Conservation (phyloP, 2,888 invertebrate species). For the Oscheius sp. region DNA sequence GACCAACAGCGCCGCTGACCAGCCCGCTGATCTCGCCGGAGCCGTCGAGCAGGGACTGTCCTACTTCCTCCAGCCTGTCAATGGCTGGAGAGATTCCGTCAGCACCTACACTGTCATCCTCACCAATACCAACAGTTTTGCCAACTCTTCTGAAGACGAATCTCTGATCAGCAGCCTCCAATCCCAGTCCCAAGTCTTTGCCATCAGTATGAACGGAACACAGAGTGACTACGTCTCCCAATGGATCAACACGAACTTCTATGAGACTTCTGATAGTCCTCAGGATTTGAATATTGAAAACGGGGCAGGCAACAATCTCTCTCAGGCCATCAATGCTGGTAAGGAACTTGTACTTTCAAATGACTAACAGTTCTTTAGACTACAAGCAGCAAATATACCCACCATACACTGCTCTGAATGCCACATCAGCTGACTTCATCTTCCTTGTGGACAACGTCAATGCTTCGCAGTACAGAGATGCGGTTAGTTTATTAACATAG, state of each 20-base stretch:
- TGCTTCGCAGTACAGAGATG: neutral
- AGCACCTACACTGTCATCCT: slow-evolving; percentile 51
- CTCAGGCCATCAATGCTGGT: slow-evolving; percentile 38
- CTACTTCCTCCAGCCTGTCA: slow-evolving; percentile 44
- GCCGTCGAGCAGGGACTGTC: slow-evolving; percentile 47
- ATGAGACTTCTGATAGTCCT: slow-evolving; percentile 37
- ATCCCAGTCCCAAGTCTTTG: slow-evolving; percentile 25
- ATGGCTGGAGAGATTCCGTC: slow-evolving; percentile 50
- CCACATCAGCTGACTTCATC: slow-evolving; percentile 26
- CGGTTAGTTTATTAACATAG: neutral
- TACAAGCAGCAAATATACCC: slow-evolving; percentile 47
- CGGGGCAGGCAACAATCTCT: slow-evolving; percentile 36
- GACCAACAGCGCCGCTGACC: slow-evolving; percentile 41
- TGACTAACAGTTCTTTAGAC: slow-evolving; percentile 25
- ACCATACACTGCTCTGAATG: neutral
- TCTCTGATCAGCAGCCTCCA: neutral
- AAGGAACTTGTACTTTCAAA: neutral
- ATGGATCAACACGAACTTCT: slow-evolving; percentile 40
- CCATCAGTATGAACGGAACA: slow-evolving; percentile 18
- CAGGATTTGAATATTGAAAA: slow-evolving; percentile 21
- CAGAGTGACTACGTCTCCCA: slow-evolving; percentile 1
- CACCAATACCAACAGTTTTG: slow-evolving; percentile 42
- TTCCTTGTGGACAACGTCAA: slow-evolving; percentile 34
- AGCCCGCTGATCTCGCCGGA: slow-evolving; percentile 50
- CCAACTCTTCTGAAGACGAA: neutral